Percentiles rank a stretch among this genome's conserved stretches.
Conservation (phyloP, 2,113 vertebrate genomes). For the Tychaedon coryphoeus region DNA sequence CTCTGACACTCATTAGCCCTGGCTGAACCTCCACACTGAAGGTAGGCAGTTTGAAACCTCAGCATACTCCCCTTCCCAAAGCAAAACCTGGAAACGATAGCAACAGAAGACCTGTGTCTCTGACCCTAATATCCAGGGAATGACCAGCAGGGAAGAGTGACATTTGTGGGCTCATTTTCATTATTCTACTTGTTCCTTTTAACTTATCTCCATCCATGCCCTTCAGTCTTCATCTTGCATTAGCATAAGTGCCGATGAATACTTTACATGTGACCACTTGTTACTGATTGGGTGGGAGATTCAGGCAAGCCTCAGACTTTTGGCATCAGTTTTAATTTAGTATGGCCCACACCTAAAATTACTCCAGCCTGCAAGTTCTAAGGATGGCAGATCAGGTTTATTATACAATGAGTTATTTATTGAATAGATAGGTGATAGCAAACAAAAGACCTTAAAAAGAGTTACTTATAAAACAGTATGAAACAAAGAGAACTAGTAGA, state of each 20-base stretch:
- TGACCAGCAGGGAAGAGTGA: background rate
- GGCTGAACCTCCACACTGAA: background rate
- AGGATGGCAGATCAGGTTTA: background rate
- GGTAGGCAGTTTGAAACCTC: background rate
- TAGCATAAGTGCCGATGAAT: background rate
- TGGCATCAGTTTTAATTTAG: background rate
- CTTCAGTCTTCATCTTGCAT: background rate
- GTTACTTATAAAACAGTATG: background rate
- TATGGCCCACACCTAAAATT: rapidly evolving
- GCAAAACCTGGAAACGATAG: background rate
- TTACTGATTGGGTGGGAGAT: background rate
- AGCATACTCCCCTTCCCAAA: background rate
- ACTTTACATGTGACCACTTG: background rate
- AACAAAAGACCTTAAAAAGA: background rate
- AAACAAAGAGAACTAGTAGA: background rate
- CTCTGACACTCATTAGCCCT: background rate
- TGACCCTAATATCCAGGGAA: background rate
- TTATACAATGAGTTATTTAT: background rate
- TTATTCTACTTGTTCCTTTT: background rate
- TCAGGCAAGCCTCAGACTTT: background rate
- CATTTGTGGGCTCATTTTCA: background rate
- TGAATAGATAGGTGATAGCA: background rate
- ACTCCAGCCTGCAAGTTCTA: background rate
- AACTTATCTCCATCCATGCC: background rate
- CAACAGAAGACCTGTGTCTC: background rate